Percentiles rank a stretch among this genome's conserved stretches.
phyloP scores from a whole-genome alignment of 2,797 vertebrate genomes.

The Merluccius polli region DNA sequence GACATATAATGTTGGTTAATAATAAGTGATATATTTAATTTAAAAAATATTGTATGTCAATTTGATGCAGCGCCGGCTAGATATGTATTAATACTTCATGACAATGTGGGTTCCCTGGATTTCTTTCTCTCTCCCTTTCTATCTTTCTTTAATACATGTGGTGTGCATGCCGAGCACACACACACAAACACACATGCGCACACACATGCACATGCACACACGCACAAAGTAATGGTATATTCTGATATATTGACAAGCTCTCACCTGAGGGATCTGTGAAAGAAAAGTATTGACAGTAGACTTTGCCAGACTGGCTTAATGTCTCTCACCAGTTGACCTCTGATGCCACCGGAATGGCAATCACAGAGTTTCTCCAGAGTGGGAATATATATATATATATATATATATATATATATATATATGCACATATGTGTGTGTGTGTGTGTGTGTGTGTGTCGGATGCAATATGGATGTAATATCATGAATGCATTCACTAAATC shows the following conservation, averaged over 20 bases:
- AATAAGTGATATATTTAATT: too few relatives aligned
- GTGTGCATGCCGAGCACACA: too few relatives aligned
- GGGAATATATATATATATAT: too few relatives aligned
- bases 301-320: conserved; percentile 35
- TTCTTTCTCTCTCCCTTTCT: neutral
- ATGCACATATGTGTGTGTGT: neutral
- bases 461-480: conserved; percentile 39
- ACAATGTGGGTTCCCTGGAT: neutral
- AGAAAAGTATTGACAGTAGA: conserved; percentile 24
- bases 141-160: neutral
- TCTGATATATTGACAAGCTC: conserved; percentile 1
- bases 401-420: neutral
- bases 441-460: neutral
- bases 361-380: conserved; percentile 42
- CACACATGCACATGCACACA: neutral
- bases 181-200: neutral
- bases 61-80: neutral
- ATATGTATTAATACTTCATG: neutral
- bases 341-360: conserved; percentile 30
- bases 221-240: neutral
- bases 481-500: conserved; percentile 42
- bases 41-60: neutral
- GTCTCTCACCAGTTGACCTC: conserved; percentile 31
- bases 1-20: too few relatives aligned
- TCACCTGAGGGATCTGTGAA: conserved; percentile 1